phyloP scores from a whole-genome alignment of 2,113 vertebrate genomes.

The Poeciliopsis retropinna region DNA sequence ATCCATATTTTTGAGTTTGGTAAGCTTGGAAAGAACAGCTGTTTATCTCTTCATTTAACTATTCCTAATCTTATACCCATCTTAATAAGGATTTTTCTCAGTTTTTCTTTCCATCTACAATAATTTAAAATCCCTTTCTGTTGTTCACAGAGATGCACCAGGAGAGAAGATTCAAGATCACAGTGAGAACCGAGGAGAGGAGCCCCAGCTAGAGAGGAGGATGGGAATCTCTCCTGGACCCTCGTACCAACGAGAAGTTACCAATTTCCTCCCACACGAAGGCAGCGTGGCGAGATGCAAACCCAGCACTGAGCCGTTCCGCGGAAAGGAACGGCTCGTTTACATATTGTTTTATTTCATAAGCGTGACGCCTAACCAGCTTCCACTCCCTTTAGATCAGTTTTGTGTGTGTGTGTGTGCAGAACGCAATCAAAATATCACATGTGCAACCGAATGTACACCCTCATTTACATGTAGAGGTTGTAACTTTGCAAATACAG shows the following conservation, averaged over 20 bases:
- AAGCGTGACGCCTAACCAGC: neutral
- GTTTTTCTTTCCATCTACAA: neutral
- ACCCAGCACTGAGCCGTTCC: neutral
- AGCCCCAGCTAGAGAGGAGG: constrained; percentile 30
- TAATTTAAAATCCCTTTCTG: neutral
- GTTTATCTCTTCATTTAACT: too few species aligned
- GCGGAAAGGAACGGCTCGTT: neutral
- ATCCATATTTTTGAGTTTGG: too few species aligned
- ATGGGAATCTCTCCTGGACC: too few species aligned
- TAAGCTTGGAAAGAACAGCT: too few species aligned
- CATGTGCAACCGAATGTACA: neutral
- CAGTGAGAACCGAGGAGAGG: constrained; percentile 31
- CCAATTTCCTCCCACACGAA: neutral
- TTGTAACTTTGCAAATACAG: neutral
- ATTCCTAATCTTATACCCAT: neutral
- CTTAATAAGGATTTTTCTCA: neutral
- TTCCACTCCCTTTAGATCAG: neutral
- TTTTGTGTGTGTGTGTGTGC: neutral
- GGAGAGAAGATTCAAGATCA: constrained; percentile 63
- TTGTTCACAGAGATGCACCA: constrained; percentile 32
- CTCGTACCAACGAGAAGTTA: too few species aligned
- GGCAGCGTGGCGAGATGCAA: neutral
- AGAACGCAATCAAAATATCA: neutral
- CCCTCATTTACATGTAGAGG: neutral
- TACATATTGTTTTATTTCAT: neutral